Evolutionary conservation across 2,888 invertebrate species (phyloP), one percentile per base, ranked within the genome.

Genomic region (Limnephilus auricula): DNA sequence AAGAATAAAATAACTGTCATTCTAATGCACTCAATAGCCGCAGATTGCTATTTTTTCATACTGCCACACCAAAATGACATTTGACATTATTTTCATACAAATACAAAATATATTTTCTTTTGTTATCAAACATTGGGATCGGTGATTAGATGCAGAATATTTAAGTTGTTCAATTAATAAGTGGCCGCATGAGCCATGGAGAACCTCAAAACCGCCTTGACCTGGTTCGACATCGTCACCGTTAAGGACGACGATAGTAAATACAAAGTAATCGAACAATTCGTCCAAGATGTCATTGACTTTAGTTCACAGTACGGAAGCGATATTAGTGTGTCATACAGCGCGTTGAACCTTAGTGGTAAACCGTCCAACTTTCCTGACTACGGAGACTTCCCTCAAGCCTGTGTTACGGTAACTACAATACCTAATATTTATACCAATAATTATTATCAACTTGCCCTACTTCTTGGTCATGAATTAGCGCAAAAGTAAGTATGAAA

Each of bases 231-330:
- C 90, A 94, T 93, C 85, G 93, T 93, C 31, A 93, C 93, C 65
- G 93, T 92, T 30, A 93, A 94, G 90, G 88, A 93, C 13, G 91
- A 92, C 50, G 94, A 94, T 94, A 94, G 91, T 94, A 93, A 65
- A 94, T 94, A 89, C 93, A 94, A 95, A 93, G 95, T 96, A 94
- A 94, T 98, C 79, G 97, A 98, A 94, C 98, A 98, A 94, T 98
- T 97, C 95, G 98, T 97, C 2, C 96, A 97, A 94, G 97, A 97
- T 94, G 98, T 99, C 82, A 95, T 97, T 85, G 98, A 98, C 94
- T 99, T 98, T 94, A 98, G 98, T 94, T 98, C 98, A 0, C 98
- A 98, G 95, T 99, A 99, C 95, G 99, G 98, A 92, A 98, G 97
- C 94, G 97, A 97, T 94, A 97, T 97, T 92, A 98, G 98, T 95